Evolutionary conservation across 2,888 invertebrate genomes (phyloP).

Genomic region (Erynnis tages): DNA sequence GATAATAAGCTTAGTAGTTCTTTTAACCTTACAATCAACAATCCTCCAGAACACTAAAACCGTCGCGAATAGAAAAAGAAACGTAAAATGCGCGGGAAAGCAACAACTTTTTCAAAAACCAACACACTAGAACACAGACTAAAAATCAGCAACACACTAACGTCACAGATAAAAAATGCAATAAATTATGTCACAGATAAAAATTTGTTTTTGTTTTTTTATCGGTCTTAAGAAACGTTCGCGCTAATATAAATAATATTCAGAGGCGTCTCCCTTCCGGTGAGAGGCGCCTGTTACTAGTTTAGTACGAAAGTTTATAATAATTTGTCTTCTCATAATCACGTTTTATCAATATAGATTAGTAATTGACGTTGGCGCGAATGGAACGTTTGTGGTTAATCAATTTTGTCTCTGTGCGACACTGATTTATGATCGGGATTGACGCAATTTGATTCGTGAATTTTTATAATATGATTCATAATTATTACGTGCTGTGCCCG

Average conservation of each 20-base stretch:
- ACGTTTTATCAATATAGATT: conserved; percentile 21
- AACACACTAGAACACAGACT: conserved; percentile 3
- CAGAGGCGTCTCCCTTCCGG: conserved; percentile 35
- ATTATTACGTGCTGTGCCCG: too few relatives aligned
- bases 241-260: conserved; percentile 19
- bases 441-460: too few relatives aligned
- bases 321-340: conserved; percentile 43
- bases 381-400: not conserved
- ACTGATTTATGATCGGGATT: too few relatives aligned
- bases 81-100: not conserved
- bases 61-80: too few relatives aligned
- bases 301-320: conserved; percentile 38
- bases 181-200: conserved; percentile 11
- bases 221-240: not conserved
- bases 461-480: too few relatives aligned
- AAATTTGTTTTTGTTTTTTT: not conserved
- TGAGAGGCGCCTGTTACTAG: conserved; percentile 42
- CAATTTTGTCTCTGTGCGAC: not conserved
- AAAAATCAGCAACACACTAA: not conserved
- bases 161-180: conserved; percentile 9
- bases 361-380: not conserved
- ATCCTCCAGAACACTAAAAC: too few relatives aligned
- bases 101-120: not conserved
- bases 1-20: too few relatives aligned
- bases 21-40: too few relatives aligned